Evolutionary conservation across 2,888 invertebrate genomes (phyloP).

Genomic region (Cheilosia vernalis): DNA sequence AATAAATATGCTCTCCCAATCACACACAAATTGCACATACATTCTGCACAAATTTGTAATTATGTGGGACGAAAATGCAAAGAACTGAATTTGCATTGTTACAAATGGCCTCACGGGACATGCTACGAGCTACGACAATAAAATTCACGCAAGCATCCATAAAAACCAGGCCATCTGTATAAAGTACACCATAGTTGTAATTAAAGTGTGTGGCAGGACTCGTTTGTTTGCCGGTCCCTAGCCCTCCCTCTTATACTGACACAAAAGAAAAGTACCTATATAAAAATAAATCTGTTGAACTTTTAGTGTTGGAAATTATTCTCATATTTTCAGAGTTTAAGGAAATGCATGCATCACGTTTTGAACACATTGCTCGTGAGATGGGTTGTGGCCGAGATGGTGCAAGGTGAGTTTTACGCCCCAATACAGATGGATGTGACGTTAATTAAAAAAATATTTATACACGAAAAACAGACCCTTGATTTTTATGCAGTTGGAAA

Average conservation of each 20-base stretch:
- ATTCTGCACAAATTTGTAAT: conserved; percentile 30
- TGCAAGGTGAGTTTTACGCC: conserved; percentile 25
- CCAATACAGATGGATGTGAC: conserved; percentile 38
- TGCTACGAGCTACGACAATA: conserved; percentile 25
- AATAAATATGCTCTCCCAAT: conserved; percentile 21
- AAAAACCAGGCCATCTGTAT: conserved; percentile 61
- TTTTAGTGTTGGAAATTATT: conserved; percentile 44
- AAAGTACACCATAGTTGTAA: conserved; percentile 1
- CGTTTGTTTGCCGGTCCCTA: conserved; percentile 6
- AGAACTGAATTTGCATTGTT: conserved; percentile 9
- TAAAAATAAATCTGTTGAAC: conserved; percentile 36
- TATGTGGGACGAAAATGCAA: background rate
- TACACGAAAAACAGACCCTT: background rate
- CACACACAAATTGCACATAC: background rate
- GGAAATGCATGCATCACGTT: conserved; percentile 61
- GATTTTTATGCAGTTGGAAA: conserved; percentile 1
- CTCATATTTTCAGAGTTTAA: conserved; percentile 52
- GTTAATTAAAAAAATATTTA: conserved; percentile 45
- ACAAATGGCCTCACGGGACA: conserved; percentile 5
- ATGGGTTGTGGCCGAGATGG: background rate
- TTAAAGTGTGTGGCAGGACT: conserved; percentile 25
- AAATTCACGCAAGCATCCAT: conserved; percentile 61
- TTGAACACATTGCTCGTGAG: conserved; percentile 15
- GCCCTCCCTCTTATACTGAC: background rate
- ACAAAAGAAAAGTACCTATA: background rate